Evolutionary conservation across 2,888 invertebrate species (phyloP), one percentile per base, ranked within the genome.

Genomic region (Ferrisia virgata): DNA sequence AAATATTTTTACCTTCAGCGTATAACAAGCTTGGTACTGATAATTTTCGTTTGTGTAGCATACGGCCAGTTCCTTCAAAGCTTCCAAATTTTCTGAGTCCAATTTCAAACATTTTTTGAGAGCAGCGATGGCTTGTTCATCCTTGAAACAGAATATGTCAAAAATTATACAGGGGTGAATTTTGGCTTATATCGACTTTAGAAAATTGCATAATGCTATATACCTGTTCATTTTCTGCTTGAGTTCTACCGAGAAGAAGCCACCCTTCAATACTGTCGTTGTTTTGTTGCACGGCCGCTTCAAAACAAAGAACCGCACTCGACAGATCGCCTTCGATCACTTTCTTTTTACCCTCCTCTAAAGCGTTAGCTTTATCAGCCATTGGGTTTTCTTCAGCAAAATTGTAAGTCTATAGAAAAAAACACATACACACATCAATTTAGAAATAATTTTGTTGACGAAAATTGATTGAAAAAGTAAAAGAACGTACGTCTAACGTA

Each of bases 21-120:
- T 87, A 79, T 93, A 91, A 86, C 96, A 95, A 2, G 99, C 98
- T 89, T 95, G 95, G 87, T 94, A 94, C 86, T 96, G 95, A 89
- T 95, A 93, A 86, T 95, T 96, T 90, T 99, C 99, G 89, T 99
- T 99, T 6, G 99, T 97, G 87, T 96, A 97, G 86, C 96, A 96
- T 22, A 97, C 96, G 43, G 98, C 96, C 84, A 99, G 90, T 0
- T 96, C 93, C 92, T 98, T 95, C 84, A 97, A 91, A 0, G 96
- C 98, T 86, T 92, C 92, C 79, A 94, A 89, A 89, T 97, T 96
- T 11, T 91, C 90, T 0, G 96, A 94, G 85, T 95, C 93, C 84
- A 98, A 88, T 85, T 92, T 91, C 79, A 97, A 88, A 85, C 97
- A 96, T 89, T 93, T 94, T 88, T 94, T 95, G 39, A 99, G 90